These are phyloP conservation scores for Lepidothrix coronata DNA, from an alignment of 2,113 vertebrate genomes.

Conservation along the genomic window DNA sequence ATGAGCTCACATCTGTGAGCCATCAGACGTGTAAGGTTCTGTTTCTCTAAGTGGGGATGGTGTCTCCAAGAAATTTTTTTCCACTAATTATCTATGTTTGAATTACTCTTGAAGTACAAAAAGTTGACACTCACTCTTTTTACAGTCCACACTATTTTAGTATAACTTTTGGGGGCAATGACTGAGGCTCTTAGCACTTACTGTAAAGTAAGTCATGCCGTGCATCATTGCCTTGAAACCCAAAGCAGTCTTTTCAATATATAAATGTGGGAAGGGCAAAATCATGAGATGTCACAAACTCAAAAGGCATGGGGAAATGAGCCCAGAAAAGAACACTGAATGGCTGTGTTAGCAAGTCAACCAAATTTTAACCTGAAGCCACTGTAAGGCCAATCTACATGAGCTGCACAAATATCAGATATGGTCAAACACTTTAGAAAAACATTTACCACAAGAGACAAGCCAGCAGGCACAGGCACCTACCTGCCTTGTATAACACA, in stretches of 20 bases:
- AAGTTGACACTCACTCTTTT: neutral
- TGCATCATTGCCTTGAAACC: neutral
- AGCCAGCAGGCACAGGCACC: neutral
- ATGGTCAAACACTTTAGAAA: neutral
- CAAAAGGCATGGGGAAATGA: neutral
- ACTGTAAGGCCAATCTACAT: neutral
- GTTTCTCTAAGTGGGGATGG: neutral
- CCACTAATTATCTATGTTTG: neutral
- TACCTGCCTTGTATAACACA: neutral
- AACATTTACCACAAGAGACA: neutral
- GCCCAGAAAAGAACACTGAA: neutral
- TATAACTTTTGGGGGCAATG: neutral
- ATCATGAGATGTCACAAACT: neutral
- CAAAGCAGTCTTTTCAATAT: neutral
- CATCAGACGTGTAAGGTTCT: neutral
- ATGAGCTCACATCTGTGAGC: neutral
- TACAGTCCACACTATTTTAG: neutral
- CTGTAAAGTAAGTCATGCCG: neutral
- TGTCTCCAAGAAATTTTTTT: neutral
- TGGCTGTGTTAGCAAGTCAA: neutral
- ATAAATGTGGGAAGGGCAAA: neutral
- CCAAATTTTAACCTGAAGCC: neutral
- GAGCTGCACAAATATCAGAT: neutral
- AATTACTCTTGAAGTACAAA: neutral
- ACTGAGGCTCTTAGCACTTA: neutral